phyloP scores from a whole-genome alignment of 2,888 invertebrate species.

The Heliconius cydno region DNA sequence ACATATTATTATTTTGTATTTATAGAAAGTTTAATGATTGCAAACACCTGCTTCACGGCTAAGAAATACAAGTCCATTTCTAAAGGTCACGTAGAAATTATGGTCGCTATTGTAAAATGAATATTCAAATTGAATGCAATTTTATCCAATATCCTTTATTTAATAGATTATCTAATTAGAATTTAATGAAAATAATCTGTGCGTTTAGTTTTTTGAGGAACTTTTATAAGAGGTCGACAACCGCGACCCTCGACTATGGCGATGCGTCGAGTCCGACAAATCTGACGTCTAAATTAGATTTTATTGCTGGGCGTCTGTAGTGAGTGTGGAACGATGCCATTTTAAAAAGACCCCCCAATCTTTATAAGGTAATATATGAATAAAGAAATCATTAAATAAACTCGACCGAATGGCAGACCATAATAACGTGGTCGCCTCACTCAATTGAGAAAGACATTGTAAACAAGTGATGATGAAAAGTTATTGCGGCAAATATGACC shows the following conservation, averaged over 20 bases:
- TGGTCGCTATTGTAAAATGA: not conserved
- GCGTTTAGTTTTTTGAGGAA: slow-evolving; percentile 17
- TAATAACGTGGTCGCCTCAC: slow-evolving; percentile 57
- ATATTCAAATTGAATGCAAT: not conserved
- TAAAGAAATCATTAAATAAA: slow-evolving; percentile 39
- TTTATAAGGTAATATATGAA: slow-evolving; percentile 35
- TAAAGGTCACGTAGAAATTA: slow-evolving; percentile 9
- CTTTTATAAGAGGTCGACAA: slow-evolving; percentile 69
- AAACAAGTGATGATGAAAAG: slow-evolving; percentile 70
- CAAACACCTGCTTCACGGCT: slow-evolving; percentile 21
- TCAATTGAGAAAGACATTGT: slow-evolving; percentile 73
- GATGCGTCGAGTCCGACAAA: slow-evolving; percentile 74
- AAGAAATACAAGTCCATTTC: slow-evolving; percentile 9
- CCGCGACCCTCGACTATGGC: slow-evolving; percentile 68
- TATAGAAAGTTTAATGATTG: slow-evolving; percentile 25
- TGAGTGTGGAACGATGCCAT: slow-evolving; percentile 57
- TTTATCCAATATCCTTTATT: no score
- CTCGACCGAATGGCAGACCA: slow-evolving; percentile 53
- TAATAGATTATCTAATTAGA: not conserved
- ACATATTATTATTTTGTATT: slow-evolving; percentile 24
- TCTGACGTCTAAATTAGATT: slow-evolving; percentile 84
- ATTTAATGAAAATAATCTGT: not conserved
- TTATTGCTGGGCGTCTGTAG: slow-evolving; percentile 79
- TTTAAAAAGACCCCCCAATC: slow-evolving; percentile 55
- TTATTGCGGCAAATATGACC: slow-evolving; percentile 69